These are phyloP conservation scores for Neolamprologus longior DNA, from an alignment of 2,113 vertebrate genomes.

Conservation along the genomic window DNA sequence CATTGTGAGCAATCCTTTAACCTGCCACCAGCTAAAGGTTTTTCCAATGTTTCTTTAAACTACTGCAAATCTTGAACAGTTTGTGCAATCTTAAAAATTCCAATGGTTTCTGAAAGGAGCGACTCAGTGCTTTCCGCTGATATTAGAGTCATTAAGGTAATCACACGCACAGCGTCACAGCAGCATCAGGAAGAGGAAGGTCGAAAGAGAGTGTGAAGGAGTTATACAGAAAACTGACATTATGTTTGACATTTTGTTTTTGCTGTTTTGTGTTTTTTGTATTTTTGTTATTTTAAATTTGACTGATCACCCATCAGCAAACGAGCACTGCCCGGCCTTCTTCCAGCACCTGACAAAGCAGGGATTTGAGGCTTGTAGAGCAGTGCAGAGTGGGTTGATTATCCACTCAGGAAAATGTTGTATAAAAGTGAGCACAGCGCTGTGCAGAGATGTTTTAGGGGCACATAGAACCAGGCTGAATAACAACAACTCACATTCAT, in stretches of 20 bases:
- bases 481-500: neutral
- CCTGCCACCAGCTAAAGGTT: neutral
- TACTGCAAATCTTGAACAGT: neutral
- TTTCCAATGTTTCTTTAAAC: neutral
- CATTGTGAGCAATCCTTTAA: neutral
- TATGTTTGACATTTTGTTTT: neutral
- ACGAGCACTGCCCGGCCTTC: neutral
- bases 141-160: neutral
- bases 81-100: neutral
- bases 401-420: neutral
- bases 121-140: neutral
- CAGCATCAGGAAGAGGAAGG: neutral
- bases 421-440: neutral
- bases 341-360: neutral
- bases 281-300: neutral
- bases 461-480: neutral
- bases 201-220: neutral
- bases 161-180: neutral
- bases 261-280: neutral
- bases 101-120: neutral
- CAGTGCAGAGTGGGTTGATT: neutral
- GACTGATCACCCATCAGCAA: neutral
- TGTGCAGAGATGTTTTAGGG: neutral
- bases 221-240: neutral
- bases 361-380: neutral